Percentiles rank a stretch among this genome's conserved stretches.
These are phyloP conservation scores for Drosophila emarginata DNA, from an alignment of 2,888 invertebrate genomes.

Conservation along the genomic window DNA sequence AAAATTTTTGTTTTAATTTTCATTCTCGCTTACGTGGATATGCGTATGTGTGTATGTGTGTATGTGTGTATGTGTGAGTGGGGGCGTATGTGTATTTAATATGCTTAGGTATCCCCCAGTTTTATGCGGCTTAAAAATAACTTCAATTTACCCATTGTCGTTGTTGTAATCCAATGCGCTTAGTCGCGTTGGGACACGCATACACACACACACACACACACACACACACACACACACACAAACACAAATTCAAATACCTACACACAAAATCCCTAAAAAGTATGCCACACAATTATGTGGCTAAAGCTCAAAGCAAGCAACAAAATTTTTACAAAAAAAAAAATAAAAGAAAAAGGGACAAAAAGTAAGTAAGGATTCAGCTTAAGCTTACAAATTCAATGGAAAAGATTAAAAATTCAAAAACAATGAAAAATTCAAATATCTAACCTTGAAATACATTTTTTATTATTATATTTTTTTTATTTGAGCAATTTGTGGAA, in stretches of 20 bases:
- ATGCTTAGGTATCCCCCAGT: conserved; percentile 43
- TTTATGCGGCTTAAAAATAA: conserved; percentile 54
- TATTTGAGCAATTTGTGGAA: background rate
- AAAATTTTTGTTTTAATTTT: conserved; percentile 49
- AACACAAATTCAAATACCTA: conserved; percentile 14
- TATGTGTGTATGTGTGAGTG: conserved; percentile 8
- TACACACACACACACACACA: conserved; percentile 16
- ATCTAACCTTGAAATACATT: background rate
- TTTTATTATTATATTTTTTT: background rate
- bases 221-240: conserved; percentile 20
- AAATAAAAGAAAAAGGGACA: background rate
- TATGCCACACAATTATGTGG: conserved; percentile 23
- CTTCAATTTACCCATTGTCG: conserved; percentile 55
- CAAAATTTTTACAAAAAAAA: background rate
- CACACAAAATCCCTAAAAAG: conserved; percentile 28
- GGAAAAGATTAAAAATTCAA: background rate
- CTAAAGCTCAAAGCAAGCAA: conserved; percentile 7
- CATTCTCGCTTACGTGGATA: too few relatives aligned
- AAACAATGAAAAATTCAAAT: background rate
- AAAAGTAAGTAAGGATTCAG: background rate
- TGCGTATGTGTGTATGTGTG: background rate
- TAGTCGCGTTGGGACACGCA: conserved; percentile 43
- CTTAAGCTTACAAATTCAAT: background rate
- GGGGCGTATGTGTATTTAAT: conserved; percentile 40
- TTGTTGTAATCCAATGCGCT: conserved; percentile 63